Base-by-base conservation (phyloP, 2,113 vertebrate species). In the Amphilophus citrinellus region DNA sequence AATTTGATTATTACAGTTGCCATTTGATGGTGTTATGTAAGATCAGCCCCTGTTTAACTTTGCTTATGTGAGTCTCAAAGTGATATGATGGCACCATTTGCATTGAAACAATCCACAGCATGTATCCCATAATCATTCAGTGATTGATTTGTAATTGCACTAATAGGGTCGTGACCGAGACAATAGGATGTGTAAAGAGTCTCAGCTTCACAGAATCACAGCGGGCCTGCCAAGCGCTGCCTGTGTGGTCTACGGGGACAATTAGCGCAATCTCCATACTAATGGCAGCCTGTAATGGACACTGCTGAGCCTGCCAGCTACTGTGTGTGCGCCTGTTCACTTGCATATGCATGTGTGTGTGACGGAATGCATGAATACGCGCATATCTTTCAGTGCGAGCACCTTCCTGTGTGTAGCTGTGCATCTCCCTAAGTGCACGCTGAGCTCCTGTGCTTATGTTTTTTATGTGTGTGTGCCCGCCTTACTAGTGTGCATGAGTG, bases 191-290 rank as follows among this genome's bases (percentile, higher is more conserved):
- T 79, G 88, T 88, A 68, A 89, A 86, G 89, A 87, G 84, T 88
- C 80, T 22, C 91, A 59, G 84, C 61, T 73, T 87, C 79, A 60
- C 66, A 75, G 84, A 44, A 82, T 87, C 89, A 6, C 90, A 83
- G 89, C 30, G 47, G 76, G 85, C 86, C 93, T 81, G 89, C 90
- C n/a, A 85, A 88, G 90, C 79, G 20, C 92, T 76, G 94, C 92
- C 81, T 95, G 95, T 96, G 95, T 95, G 95, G 95, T 96, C 95
- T 92, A 84, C 82, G 71, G 93, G 92, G 94, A 94, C 94, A 96
- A 96, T 96, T 95, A 96, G 93, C 88, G 79, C 90, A 92, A 95
- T 96, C 94, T 94, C 90, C 95, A 96, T 96, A 92, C 93, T 94
- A 95, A 96, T 94, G 89, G 90, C 59, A 20, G 86, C 42, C 92